Conservation (phyloP, 2,113 vertebrate species). For the Saimiri boliviensis region DNA sequence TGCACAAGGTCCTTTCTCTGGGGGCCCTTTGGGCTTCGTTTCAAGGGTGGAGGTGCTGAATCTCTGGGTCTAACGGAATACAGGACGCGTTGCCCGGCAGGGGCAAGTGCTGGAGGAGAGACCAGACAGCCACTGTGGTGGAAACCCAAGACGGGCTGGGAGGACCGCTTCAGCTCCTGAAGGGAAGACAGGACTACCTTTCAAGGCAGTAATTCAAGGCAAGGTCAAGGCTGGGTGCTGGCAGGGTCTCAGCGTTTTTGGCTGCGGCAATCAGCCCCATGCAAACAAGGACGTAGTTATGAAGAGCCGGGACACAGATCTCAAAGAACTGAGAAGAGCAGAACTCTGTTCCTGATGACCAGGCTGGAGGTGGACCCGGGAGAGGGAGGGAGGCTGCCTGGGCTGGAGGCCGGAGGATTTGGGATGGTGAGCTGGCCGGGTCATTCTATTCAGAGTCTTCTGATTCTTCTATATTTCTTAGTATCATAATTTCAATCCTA, state of each 20-base stretch:
- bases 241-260: not conserved
- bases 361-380: not conserved
- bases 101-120: not conserved
- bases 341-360: accelerated
- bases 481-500: not conserved
- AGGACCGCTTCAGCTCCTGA: not conserved
- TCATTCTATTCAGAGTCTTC: not conserved
- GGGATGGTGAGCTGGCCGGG: not conserved
- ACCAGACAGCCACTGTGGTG: accelerated
- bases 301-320: not conserved
- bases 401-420: not conserved
- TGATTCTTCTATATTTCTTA: not conserved
- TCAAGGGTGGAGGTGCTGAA: not conserved
- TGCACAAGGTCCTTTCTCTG: not conserved
- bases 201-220: not conserved
- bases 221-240: not conserved
- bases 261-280: not conserved
- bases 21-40: not conserved
- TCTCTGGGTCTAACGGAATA: not conserved
- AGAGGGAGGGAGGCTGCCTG: not conserved
- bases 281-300: accelerated
- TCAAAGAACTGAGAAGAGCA: accelerated
- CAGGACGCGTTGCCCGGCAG: not conserved
- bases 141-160: not conserved
- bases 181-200: not conserved